These are phyloP conservation scores for Anadara kagoshimensis DNA, from an alignment of 1,140 invertebrate genomes.

Conservation along the genomic window DNA sequence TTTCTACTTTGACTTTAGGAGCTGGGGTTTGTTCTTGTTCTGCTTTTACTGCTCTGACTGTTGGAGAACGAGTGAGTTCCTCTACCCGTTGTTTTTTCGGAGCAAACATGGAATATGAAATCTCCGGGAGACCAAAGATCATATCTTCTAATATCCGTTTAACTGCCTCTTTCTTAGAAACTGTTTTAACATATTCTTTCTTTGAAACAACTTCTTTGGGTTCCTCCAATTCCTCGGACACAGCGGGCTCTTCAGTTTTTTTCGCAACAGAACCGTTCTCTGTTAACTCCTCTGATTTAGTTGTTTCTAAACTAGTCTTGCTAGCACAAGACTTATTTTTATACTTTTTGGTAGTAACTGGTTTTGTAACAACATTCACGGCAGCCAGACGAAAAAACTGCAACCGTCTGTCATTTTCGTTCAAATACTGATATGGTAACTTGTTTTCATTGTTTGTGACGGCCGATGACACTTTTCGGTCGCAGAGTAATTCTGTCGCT, in stretches of 20 bases:
- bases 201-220: background rate
- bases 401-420: conserved; percentile 54
- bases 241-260: no score
- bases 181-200: conserved; percentile 14
- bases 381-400: conserved; percentile 51
- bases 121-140: conserved; percentile 39
- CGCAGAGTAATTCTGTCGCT: conserved; percentile 56
- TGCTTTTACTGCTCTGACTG: background rate
- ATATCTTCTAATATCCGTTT: conserved; percentile 43
- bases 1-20: background rate
- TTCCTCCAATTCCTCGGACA: no score
- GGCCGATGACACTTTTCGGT: conserved; percentile 43
- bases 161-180: conserved; percentile 24
- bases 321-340: no score
- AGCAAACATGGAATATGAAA: conserved; percentile 43
- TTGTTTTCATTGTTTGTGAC: conserved; percentile 53
- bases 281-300: background rate
- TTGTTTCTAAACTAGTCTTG: no score
- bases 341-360: no score
- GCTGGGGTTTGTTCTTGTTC: conserved; percentile 2
- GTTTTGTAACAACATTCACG: background rate
- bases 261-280: background rate
- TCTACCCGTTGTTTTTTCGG: conserved; percentile 8
- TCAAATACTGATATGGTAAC: conserved; percentile 53
- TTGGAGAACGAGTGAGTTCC: conserved; percentile 1